Conservation (phyloP, 2,797 vertebrate species). For the Pelochelys cantorii region DNA sequence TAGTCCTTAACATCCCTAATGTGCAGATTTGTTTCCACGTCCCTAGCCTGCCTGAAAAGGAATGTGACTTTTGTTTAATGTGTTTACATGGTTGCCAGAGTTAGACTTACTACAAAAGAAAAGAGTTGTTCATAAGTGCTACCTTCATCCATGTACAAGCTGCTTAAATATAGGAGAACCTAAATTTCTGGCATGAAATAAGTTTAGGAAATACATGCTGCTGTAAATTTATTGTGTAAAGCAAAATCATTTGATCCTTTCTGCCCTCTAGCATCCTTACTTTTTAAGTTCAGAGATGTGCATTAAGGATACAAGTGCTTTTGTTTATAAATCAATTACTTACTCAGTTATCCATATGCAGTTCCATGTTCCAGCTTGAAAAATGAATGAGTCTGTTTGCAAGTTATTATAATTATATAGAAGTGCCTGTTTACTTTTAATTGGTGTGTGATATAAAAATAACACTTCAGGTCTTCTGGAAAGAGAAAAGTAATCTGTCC, state of each 20-base stretch:
- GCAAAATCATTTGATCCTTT: neutral
- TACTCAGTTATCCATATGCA: neutral
- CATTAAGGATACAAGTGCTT: neutral
- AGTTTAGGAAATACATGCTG: neutral
- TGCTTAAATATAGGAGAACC: neutral
- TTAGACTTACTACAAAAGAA: neutral
- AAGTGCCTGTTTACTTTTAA: neutral
- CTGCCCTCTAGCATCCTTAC: neutral
- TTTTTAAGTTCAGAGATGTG: neutral
- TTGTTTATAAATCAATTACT: neutral
- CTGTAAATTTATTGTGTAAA: neutral
- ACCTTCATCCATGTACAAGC: neutral
- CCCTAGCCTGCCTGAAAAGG: neutral
- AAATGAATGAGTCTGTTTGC: fast-evolving
- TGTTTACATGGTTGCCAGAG: neutral
- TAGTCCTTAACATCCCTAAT: too few relatives aligned
- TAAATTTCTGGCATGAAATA: neutral
- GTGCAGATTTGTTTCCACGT: neutral
- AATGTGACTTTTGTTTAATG: neutral
- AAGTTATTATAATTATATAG: fast-evolving
- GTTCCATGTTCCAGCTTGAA: neutral
- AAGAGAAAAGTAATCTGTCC: fast-evolving
- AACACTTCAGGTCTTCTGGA: neutral
- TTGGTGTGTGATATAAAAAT: neutral
- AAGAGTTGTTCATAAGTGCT: neutral